Percentiles rank a stretch among this genome's conserved stretches.
Evolutionary conservation across 2,797 vertebrate species (phyloP).

Genomic region (Salmo trutta): DNA sequence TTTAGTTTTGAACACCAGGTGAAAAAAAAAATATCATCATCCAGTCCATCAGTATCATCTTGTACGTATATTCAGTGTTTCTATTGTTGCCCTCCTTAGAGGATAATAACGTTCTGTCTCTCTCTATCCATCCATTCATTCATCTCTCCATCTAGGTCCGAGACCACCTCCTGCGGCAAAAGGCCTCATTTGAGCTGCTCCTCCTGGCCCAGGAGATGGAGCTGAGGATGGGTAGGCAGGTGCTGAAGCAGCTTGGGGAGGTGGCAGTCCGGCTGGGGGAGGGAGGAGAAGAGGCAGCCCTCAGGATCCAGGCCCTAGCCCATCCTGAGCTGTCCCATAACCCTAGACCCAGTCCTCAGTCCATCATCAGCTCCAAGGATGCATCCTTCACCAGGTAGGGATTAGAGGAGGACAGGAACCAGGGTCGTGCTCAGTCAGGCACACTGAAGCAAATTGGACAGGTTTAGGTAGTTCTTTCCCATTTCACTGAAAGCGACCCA

Average conservation of each 20-base stretch:
- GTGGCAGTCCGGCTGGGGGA: slow-evolving; percentile 71
- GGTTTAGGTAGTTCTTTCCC: too few species aligned
- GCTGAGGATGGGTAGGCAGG: slow-evolving; percentile 71
- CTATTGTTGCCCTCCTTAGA: neutral
- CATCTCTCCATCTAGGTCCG: slow-evolving; percentile 64
- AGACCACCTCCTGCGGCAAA: slow-evolving; percentile 85
- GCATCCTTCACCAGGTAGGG: slow-evolving; percentile 80
- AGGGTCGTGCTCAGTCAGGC: too few species aligned
- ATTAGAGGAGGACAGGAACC: neutral
- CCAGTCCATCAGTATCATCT: neutral
- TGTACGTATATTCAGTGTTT: neutral
- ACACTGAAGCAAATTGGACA: too few species aligned
- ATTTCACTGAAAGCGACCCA: too few species aligned
- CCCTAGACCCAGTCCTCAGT: slow-evolving; percentile 60
- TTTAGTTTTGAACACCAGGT: neutral
- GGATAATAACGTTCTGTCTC: neutral
- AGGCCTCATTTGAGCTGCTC: slow-evolving; percentile 87
- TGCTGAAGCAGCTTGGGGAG: slow-evolving; percentile 71
- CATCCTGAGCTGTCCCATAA: slow-evolving; percentile 69
- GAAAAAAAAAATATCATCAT: neutral
- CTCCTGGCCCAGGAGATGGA: slow-evolving; percentile 84
- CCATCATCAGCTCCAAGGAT: slow-evolving; percentile 79
- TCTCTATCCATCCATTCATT: neutral
- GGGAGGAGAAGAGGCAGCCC: slow-evolving; percentile 55
- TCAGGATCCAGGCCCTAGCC: slow-evolving; percentile 69